Base-by-base conservation (phyloP, 1,140 invertebrate species). In the Doryteuthis pealeii region DNA sequence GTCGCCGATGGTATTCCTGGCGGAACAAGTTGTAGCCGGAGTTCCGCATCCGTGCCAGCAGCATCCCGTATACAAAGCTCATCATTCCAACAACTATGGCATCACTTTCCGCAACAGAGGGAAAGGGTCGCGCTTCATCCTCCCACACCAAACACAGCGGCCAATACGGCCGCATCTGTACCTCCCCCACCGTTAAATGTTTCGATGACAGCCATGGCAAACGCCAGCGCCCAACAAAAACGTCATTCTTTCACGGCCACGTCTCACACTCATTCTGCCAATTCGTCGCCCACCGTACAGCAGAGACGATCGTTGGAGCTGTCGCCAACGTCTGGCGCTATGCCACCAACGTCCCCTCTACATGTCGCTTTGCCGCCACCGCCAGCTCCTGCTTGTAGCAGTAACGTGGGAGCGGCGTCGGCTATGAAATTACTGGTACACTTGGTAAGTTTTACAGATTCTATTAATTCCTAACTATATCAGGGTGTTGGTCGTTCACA, bases 191-290 rank as follows among this genome's bases (percentile, higher is more conserved):
- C 54, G 6, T 18, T 28, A 22, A 62, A 62, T 62, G 40, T 71
- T 72, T 28, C 71, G 15, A 31, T 43, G 26, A 49, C 67, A 15
- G 32, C 30, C 12, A 26, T 75, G 68, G n/a, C n/a, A 22, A 69
- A n/a, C 40, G 35, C 32, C 18, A 49, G 32, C 43, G 58, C 45
- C 31, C 78, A 77, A 54, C 83, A 84, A 70, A 85, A 85, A 73
- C 76, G 84, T 18, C 84, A 85, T 67, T 85, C 84, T 40, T 81
- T 83, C 49, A 82, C 81, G 43, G 78, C 75, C 2, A 72, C 79
- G n/a, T 76, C 82, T 28, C 76, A 78, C 22, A 79, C 78, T 14
- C 71, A 33, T 40, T 35, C 31, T n/a, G 30, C 66, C 28, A 77
- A 79, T 15, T 74, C 77, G 30, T 75, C 74, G 15, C 72, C 80